Conservation (phyloP, 2,113 vertebrate genomes). For the Physeter macrocephalus region DNA sequence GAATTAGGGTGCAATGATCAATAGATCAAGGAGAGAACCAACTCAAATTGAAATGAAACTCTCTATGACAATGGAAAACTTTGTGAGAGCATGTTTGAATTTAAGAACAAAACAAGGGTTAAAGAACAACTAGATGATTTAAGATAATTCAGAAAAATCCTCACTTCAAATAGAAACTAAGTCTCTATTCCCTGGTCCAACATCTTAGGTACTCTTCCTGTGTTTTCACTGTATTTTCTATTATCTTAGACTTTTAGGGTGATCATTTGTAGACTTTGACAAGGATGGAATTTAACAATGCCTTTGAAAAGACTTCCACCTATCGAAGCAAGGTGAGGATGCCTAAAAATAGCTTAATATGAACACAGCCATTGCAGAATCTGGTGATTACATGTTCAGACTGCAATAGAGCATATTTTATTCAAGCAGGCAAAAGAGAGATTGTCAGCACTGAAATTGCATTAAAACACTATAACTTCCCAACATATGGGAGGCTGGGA, state of each 20-base stretch:
- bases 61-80: background rate
- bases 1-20: background rate
- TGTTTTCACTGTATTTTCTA: background rate
- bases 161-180: background rate
- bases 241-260: background rate
- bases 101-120: background rate
- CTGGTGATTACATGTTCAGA: conserved; percentile 35
- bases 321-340: conserved; percentile 34
- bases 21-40: background rate
- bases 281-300: conserved; percentile 22
- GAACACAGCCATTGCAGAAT: conserved; percentile 17
- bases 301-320: conserved; percentile 2
- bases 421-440: conserved; percentile 33
- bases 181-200: background rate
- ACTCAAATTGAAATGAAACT: background rate
- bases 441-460: background rate
- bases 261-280: background rate
- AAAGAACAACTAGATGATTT: conserved; percentile 10
- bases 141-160: background rate
- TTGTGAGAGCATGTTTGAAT: background rate
- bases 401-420: background rate
- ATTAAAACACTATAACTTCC: conserved; percentile 6
- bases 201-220: background rate
- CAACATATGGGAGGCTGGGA: background rate
- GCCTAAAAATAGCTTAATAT: conserved; percentile 3